phyloP scores from a whole-genome alignment of 2,888 invertebrate genomes.

The Amphipoea oculea region DNA sequence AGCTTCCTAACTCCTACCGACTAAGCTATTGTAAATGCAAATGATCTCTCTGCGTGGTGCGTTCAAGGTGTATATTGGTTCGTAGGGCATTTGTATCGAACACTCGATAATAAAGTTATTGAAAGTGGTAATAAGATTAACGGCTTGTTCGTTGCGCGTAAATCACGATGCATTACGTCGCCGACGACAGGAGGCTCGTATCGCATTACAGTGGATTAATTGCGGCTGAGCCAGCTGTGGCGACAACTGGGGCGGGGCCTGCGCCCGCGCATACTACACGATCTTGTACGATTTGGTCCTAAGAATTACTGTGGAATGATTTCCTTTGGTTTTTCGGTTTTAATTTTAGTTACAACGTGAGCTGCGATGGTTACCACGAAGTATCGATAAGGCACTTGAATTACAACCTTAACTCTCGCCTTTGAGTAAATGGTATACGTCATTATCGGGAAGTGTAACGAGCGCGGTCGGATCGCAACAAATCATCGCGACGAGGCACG shows the following conservation, averaged over 20 bases:
- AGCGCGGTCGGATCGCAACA: slow-evolving; percentile 82
- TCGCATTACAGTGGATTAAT: slow-evolving; percentile 89
- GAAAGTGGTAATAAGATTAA: slow-evolving; percentile 91
- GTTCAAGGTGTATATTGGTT: slow-evolving; percentile 82
- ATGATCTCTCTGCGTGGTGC: slow-evolving; percentile 75
- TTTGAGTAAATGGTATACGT: slow-evolving; percentile 85
- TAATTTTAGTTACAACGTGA: slow-evolving; percentile 70
- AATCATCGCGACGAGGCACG: slow-evolving; percentile 80
- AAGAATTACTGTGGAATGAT: slow-evolving; percentile 42
- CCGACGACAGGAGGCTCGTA: slow-evolving; percentile 87
- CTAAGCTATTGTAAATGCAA: slow-evolving; percentile 71
- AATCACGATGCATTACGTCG: slow-evolving; percentile 90
- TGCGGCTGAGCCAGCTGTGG: slow-evolving; percentile 81
- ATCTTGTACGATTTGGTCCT: slow-evolving; percentile 56
- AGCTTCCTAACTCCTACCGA: slow-evolving; percentile 81
- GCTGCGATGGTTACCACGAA: slow-evolving; percentile 75
- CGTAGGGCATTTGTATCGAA: slow-evolving; percentile 75
- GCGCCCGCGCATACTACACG: slow-evolving; percentile 73
- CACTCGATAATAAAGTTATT: slow-evolving; percentile 89
- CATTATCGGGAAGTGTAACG: slow-evolving; percentile 85
- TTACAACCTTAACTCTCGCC: slow-evolving; percentile 78
- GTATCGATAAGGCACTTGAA: slow-evolving; percentile 79
- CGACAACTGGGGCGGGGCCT: slow-evolving; percentile 80
- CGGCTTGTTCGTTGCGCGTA: slow-evolving; percentile 86
- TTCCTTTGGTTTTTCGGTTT: slow-evolving; percentile 60